Conservation (phyloP, 2,888 invertebrate genomes). For the Bursaphelenchus okinawaensis region DNA sequence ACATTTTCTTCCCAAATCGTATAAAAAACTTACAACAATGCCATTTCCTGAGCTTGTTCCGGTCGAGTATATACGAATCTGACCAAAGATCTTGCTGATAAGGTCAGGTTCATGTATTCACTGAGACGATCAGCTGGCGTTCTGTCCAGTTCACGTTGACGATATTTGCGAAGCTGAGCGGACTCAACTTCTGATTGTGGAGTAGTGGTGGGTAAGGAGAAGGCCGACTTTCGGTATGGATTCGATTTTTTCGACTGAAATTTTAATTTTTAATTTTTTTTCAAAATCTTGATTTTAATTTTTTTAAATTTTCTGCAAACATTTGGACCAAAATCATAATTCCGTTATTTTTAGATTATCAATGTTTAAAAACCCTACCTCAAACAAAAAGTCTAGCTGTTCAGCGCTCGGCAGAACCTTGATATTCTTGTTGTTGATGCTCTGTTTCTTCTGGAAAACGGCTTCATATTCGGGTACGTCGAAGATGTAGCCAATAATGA, state of each 20-base stretch:
- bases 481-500: conserved; percentile 4
- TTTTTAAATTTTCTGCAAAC: no score
- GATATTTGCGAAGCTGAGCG: conserved; percentile 3
- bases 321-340: no score
- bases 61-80: conserved; percentile 3
- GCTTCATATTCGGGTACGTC: conserved; percentile 2
- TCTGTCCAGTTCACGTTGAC: not conserved
- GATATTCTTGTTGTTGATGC: not conserved
- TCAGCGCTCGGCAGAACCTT: not conserved
- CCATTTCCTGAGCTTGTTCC: not conserved
- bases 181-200: conserved; percentile 5
- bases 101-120: conserved; percentile 3
- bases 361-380: conserved; percentile 2
- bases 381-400: conserved; percentile 1
- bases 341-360: no score
- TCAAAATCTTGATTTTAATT: not conserved
- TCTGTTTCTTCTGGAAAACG: not conserved
- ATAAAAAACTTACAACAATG: not conserved
- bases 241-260: conserved; percentile 2
- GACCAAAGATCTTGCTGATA: not conserved
- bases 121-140: conserved; percentile 9
- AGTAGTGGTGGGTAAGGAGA: conserved; percentile 5
- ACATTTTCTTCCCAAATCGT: not conserved
- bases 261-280: not conserved
- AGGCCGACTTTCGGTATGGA: conserved; percentile 3